These are phyloP conservation scores for Sinotaia quadrata DNA, from an alignment of 2,888 invertebrate species.

Conservation along the genomic window DNA sequence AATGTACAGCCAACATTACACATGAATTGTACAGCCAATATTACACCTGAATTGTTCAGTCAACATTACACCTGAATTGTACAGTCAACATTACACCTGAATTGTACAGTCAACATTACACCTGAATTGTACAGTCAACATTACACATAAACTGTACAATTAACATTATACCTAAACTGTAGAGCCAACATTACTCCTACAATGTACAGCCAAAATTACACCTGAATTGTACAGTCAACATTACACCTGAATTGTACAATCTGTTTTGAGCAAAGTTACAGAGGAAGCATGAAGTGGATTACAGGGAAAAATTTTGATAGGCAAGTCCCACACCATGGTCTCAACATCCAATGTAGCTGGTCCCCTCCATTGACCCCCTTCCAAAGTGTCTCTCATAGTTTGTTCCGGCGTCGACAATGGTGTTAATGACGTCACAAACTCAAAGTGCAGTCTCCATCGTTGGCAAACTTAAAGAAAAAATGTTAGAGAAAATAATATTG, in stretches of 20 bases:
- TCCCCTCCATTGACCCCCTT: slow-evolving; percentile 82
- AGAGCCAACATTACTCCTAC: no score
- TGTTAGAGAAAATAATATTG: no score
- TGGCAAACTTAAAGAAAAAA: slow-evolving; percentile 86
- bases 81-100: no score
- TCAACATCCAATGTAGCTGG: slow-evolving; percentile 91
- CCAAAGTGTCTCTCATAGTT: slow-evolving; percentile 76
- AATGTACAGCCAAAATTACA: no score
- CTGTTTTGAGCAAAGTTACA: slow-evolving; percentile 58
- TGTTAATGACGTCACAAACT: slow-evolving; percentile 80
- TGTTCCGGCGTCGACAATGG: slow-evolving; percentile 62
- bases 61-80: no score
- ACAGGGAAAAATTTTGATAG: slow-evolving; percentile 93
- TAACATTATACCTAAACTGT: no score
- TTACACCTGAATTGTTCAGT: no score
- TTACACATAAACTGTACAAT: no score
- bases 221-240: background rate
- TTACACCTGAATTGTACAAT: slow-evolving; percentile 34
- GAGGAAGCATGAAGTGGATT: slow-evolving; percentile 77
- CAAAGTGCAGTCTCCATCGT: slow-evolving; percentile 96
- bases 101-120: no score
- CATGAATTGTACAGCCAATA: no score
- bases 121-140: no score
- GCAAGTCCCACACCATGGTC: slow-evolving; percentile 99
- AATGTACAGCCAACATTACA: no score